These are phyloP conservation scores for Propithecus coquereli DNA, from an alignment of 2,113 vertebrate species.

Conservation along the genomic window DNA sequence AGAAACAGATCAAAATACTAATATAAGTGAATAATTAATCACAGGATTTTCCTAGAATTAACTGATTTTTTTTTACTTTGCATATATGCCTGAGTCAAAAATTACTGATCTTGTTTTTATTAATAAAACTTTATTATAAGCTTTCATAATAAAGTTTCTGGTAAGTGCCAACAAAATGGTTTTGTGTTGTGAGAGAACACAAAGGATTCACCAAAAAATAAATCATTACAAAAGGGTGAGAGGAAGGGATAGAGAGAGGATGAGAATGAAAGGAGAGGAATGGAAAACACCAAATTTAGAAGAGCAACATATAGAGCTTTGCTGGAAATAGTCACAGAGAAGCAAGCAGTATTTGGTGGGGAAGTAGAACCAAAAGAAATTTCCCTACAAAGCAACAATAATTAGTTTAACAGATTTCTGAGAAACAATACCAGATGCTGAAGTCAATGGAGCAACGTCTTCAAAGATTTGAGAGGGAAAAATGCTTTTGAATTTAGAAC, in stretches of 20 bases:
- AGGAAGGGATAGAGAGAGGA: background rate
- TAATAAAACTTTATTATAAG: background rate
- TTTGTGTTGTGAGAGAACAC: background rate
- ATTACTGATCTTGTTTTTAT: background rate
- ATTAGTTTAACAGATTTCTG: background rate
- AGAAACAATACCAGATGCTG: background rate
- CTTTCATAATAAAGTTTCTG: background rate
- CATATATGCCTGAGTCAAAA: background rate
- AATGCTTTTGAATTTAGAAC: background rate
- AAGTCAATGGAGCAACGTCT: background rate
- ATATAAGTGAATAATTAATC: background rate
- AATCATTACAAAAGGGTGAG: background rate
- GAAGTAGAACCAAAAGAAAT: background rate
- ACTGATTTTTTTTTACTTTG: background rate
- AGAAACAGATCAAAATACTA: slow-evolving; percentile 13
- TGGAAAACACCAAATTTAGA: background rate
- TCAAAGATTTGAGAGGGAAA: background rate
- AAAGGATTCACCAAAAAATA: background rate
- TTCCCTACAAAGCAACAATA: background rate
- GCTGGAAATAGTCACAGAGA: background rate
- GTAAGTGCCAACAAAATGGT: background rate
- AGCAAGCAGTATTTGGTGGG: background rate
- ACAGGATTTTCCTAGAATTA: background rate
- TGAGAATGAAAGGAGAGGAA: background rate
- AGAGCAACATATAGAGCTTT: background rate